Evolutionary conservation across 2,797 vertebrate species (phyloP), one percentile per base, ranked within the genome.

Genomic region (Tangara arthus): DNA sequence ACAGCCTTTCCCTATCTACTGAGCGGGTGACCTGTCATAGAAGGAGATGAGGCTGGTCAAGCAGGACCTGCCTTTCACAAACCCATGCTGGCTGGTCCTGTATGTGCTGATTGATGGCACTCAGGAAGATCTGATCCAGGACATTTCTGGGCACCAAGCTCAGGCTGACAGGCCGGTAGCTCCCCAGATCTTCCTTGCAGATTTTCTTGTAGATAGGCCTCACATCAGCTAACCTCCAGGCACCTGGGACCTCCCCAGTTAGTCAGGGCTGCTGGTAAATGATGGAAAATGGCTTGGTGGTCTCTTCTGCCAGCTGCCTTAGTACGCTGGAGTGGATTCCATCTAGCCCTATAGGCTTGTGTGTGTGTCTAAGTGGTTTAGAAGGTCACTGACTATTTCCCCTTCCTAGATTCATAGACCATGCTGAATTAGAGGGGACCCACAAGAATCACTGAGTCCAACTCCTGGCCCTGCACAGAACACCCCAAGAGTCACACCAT

Each of bases 21-120:
- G 6, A 28, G 9, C 5, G 6, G 15, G 22, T 66, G 37, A 60
- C 19, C 37, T 37, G 28, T 24, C n/a, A 39, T 6, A 39, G 22
- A 57, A 56, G 16, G 8, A 68, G 39, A 39, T n/a, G 16, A 39
- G 28, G 13, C 2, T 69, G n/a, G 4, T 30, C 24, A 77, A 69
- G 19, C 15, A 68, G 13, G 47, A 46, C 20, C 24, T 69, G 28
- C 55, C 24, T 69, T 34, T 69, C 28, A 34, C 47, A 69, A 68
- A 39, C 11, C 23, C 24, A 34, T 28, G n/a, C 23, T 60, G 44
- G 18, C 22, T 75, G 61, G 32, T 53, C 20, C 39, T 39, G 3
- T n/a, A 7, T 0, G 0, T 46, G 34, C 63, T 60, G 28, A 30
- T 37, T 69, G 8, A 53, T 85, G 24, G 7, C 47, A 46, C 34